phyloP scores from a whole-genome alignment of 2,888 invertebrate genomes.

The Pharmacophagus antenor region DNA sequence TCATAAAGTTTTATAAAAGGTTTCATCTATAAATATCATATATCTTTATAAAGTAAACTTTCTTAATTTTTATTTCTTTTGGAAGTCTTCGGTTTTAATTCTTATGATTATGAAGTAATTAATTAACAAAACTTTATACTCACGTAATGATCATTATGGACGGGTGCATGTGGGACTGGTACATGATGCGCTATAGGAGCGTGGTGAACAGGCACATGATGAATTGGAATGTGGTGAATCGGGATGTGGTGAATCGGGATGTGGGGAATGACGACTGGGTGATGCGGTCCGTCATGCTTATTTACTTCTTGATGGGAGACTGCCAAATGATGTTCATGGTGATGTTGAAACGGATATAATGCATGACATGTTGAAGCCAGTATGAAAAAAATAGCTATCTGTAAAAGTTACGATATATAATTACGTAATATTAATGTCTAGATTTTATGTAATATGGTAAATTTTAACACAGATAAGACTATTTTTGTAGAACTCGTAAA shows the following conservation, averaged over 20 bases:
- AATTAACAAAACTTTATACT: conserved; percentile 41
- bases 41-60: too few species aligned
- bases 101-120: too few species aligned
- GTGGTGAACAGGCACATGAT: conserved; percentile 51
- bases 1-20: too few species aligned
- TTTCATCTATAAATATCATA: too few species aligned
- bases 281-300: conserved; percentile 63
- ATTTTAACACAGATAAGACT: too few species aligned
- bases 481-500: too few species aligned
- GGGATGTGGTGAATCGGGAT: conserved; percentile 41
- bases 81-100: too few species aligned
- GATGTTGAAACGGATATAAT: conserved; percentile 63
- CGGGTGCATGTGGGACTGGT: conserved; percentile 48
- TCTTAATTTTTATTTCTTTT: too few species aligned
- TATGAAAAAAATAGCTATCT: conserved; percentile 56
- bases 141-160: conserved; percentile 67
- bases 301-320: conserved; percentile 69
- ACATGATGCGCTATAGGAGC: conserved; percentile 45
- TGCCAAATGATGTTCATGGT: conserved; percentile 58
- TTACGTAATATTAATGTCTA: too few species aligned
- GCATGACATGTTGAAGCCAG: conserved; percentile 63
- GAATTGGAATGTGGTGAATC: conserved; percentile 39
- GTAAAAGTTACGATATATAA: conserved; percentile 31
- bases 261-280: conserved; percentile 45
- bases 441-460: too few species aligned